Conservation (phyloP, 30 jellyfish, hydroid and myxozoan genomes). For the Pelagia noctiluca region DNA sequence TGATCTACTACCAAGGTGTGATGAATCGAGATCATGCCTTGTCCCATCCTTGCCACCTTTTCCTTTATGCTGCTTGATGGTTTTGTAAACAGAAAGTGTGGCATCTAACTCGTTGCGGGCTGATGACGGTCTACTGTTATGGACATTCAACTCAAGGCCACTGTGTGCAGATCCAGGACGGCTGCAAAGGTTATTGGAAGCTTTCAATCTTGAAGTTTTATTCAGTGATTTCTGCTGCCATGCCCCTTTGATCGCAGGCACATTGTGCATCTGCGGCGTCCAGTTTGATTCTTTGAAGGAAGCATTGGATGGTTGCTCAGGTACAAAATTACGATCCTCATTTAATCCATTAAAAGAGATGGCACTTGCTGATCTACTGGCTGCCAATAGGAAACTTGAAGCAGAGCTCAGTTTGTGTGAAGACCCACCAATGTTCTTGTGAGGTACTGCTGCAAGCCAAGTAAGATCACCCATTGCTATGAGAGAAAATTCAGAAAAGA, state of each 20-base stretch:
- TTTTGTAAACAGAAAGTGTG: conserved; percentile 28
- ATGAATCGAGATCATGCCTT: conserved; percentile 5
- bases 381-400: background rate
- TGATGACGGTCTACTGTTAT: background rate
- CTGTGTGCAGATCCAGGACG: conserved; percentile 2
- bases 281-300: conserved; percentile 6
- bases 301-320: background rate
- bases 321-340: background rate
- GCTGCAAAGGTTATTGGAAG: background rate
- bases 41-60: background rate
- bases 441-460: conserved; percentile 45
- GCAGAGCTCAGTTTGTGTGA: background rate
- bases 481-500: background rate
- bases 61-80: conserved; percentile 15
- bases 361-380: conserved; percentile 35
- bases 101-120: conserved; percentile 20
- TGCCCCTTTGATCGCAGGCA: conserved; percentile 47
- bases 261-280: conserved; percentile 30
- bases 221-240: conserved; percentile 37
- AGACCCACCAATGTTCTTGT: conserved; percentile 34
- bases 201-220: conserved; percentile 1
- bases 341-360: conserved; percentile 13
- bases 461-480: conserved; percentile 38
- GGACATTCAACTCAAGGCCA: background rate
- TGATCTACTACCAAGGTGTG: conserved; percentile 13